Conservation (phyloP, 2,888 invertebrate species). For the Scelioninae gen. 1 region DNA sequence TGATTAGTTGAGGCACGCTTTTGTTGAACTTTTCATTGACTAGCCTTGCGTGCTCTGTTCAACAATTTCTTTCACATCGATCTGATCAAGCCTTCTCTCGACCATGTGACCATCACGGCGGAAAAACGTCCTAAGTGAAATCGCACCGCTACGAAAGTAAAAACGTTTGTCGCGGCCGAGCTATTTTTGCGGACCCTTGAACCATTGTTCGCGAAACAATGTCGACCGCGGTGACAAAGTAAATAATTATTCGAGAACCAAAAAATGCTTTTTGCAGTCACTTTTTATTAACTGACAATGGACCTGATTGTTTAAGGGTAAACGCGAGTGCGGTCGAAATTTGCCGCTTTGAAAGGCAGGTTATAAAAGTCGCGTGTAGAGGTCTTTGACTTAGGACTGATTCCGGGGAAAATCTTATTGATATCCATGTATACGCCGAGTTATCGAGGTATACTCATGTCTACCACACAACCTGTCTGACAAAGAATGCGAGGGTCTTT, state of each 20-base stretch:
- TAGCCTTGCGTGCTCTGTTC: neutral
- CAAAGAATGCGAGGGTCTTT: too few species aligned
- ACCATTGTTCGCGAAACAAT: constrained; percentile 18
- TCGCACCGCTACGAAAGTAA: neutral
- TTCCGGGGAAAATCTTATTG: too few species aligned
- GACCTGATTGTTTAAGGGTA: too few species aligned
- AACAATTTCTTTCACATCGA: constrained; percentile 13
- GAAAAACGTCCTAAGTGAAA: constrained; percentile 3
- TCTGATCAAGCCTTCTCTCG: neutral
- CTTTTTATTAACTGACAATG: too few species aligned
- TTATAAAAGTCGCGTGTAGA: too few species aligned
- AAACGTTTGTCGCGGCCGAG: constrained; percentile 3
- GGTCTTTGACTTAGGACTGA: too few species aligned
- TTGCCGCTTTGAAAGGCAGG: too few species aligned
- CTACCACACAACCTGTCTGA: too few species aligned
- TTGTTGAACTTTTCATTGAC: constrained; percentile 44
- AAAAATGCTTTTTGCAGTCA: neutral
- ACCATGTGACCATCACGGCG: neutral
- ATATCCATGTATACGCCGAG: too few species aligned
- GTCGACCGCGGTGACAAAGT: constrained; percentile 15
- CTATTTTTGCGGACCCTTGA: constrained; percentile 2
- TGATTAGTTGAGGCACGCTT: constrained; percentile 42
- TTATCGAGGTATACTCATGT: too few species aligned
- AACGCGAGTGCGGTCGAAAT: too few species aligned
- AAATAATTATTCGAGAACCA: constrained; percentile 33